Base-by-base conservation (phyloP, 2,113 vertebrate genomes). In the Lota lota region DNA sequence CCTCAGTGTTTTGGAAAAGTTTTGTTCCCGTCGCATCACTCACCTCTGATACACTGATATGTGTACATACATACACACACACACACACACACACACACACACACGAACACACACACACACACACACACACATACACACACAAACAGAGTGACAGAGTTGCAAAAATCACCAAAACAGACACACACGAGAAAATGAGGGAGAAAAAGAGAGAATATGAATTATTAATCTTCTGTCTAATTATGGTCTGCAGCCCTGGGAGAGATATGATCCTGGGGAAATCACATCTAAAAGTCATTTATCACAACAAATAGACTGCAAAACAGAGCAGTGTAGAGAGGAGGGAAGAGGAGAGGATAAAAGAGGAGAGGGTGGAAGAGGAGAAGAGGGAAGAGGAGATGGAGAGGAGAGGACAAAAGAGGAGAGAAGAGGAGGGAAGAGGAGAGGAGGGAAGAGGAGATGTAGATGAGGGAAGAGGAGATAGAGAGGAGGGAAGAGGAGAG, bases 201-300 rank as follows among this genome's bases (percentile, higher is more conserved):
- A n/a, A 20, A 47, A 28, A 16, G 63, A 21, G 63, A 47, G 28
- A 63, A 18, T 12, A 85, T 88, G 80, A 87, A 90, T 88, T 85
- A 88, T 90, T 90, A 90, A 88, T 85, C 79, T 73, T 63, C 79
- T n/a, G 74, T 87, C 84, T 90, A 88, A 90, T 88, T 90, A 88
- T 88, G 84, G 83, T 83, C 77, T 83, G 78, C 75, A 81, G 83
- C 80, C 84, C 81, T 76, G 77, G 82, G 85, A 88, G 87, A 86
- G 84, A 87, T 80, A 88, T 89, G 89, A 89, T 90, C 83, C 77
- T 62, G 61, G 83, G 86, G 85, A 89, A 87, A 88, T 90, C 85
- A 85, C 83, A 83, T 87, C 82, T 83, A 87, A 87, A 79, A 86
- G 82, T 85, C 84, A 85, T 89, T 89, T 90, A 89, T 90, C 82